phyloP scores from a whole-genome alignment of 2,888 invertebrate species.

The Spicauda simplicius region DNA sequence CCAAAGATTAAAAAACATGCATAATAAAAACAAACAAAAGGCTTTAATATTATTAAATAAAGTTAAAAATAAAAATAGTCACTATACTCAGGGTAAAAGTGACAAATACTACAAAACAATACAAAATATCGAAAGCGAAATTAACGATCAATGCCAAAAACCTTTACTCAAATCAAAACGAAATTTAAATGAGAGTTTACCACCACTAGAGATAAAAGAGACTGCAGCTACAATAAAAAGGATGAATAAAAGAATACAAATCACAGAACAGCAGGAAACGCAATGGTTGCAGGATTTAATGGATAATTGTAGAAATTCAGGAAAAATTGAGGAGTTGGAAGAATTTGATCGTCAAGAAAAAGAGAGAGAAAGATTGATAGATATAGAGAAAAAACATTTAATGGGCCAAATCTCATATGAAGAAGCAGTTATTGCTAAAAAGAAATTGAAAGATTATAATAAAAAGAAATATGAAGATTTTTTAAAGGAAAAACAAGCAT shows the following conservation, averaged over 20 bases:
- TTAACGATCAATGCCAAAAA: conserved; percentile 50
- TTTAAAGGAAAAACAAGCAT: conserved; percentile 74
- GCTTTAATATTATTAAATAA: conserved; percentile 60
- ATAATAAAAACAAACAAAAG: conserved; percentile 68
- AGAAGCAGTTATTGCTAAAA: conserved; percentile 85
- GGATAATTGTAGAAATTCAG: conserved; percentile 70
- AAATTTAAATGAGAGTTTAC: conserved; percentile 39
- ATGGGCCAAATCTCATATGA: conserved; percentile 84
- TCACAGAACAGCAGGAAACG: conserved; percentile 76
- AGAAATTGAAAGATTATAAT: conserved; percentile 73
- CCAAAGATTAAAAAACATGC: conserved; percentile 60
- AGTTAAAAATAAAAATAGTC: conserved; percentile 59
- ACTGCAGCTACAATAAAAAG: conserved; percentile 80
- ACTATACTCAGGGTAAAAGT: conserved; percentile 62
- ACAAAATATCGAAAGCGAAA: conserved; percentile 56
- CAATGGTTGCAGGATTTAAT: conserved; percentile 79
- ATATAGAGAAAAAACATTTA: conserved; percentile 85
- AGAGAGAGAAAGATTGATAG: conserved; percentile 76
- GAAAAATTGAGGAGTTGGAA: conserved; percentile 70
- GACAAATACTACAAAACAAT: conserved; percentile 56
- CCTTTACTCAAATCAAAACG: conserved; percentile 49
- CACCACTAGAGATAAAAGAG: conserved; percentile 66
- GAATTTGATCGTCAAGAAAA: conserved; percentile 72
- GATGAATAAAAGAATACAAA: conserved; percentile 76
- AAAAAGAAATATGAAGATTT: conserved; percentile 79